Conservation (phyloP, 1,140 invertebrate species). For the Trichonephila clavata region DNA sequence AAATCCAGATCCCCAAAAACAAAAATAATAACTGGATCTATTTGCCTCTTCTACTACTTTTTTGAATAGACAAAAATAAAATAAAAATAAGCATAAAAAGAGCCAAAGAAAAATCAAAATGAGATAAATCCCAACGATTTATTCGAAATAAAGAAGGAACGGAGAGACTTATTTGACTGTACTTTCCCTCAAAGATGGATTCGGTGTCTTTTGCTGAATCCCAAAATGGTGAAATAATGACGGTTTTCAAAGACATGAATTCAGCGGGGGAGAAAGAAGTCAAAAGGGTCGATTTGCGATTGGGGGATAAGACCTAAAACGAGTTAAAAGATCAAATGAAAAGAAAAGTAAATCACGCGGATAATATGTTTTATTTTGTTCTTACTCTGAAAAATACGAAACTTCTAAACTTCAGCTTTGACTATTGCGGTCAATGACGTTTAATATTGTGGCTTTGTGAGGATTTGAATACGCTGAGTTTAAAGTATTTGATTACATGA, state of each 20-base stretch:
- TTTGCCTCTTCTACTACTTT: neutral
- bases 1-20: neutral
- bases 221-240: constrained; percentile 66
- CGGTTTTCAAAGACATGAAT: constrained; percentile 40
- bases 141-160: constrained; percentile 63
- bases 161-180: constrained; percentile 69
- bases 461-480: too few species aligned
- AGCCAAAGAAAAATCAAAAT: neutral
- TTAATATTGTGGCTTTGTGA: too few species aligned
- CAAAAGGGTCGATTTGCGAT: constrained; percentile 14
- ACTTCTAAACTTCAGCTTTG: too few species aligned
- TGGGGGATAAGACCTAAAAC: neutral
- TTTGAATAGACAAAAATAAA: neutral
- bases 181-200: constrained; percentile 46
- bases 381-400: neutral
- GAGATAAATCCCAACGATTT: constrained; percentile 69
- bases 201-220: constrained; percentile 52
- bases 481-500: too few species aligned
- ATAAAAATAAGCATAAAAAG: neutral
- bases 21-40: neutral
- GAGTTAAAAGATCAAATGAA: constrained; percentile 18
- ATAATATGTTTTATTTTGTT: neutral
- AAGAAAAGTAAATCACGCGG: constrained; percentile 17
- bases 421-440: too few species aligned
- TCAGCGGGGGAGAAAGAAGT: neutral